A percentile compares a stretch with the other conserved stretches of the same genome.
Conservation (phyloP, 2,888 invertebrate genomes). For the Pharmacophagus antenor region DNA sequence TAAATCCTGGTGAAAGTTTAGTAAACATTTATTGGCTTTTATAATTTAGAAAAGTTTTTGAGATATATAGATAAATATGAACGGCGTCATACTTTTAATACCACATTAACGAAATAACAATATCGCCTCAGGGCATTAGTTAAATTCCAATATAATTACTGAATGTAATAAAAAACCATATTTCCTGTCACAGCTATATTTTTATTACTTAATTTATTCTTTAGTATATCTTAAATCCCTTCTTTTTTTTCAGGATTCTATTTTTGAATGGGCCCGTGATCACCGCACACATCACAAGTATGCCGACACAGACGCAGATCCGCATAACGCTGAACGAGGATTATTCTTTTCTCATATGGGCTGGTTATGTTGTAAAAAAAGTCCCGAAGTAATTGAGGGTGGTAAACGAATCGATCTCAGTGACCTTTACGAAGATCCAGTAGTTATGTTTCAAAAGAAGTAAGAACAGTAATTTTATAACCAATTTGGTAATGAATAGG, state of each 20-base stretch:
- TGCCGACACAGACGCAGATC: slow-evolving; percentile 93
- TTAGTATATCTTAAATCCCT: not conserved
- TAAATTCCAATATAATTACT: no score
- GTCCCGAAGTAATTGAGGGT: slow-evolving; percentile 90
- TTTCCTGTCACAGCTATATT: no score
- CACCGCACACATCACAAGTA: slow-evolving; percentile 94
- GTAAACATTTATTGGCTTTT: slow-evolving; percentile 22
- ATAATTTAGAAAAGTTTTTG: slow-evolving; percentile 4
- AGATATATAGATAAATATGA: not conserved
- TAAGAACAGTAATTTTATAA: slow-evolving; percentile 49
- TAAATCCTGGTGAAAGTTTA: slow-evolving; percentile 23
- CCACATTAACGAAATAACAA: not conserved
- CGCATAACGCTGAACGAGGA: slow-evolving; percentile 92
- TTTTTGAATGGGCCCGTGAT: slow-evolving; percentile 85
- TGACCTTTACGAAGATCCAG: slow-evolving; percentile 90
- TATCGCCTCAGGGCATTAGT: not conserved
- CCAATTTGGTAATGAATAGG: not conserved
- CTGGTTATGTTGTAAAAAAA: slow-evolving; percentile 93
- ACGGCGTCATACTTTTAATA: not conserved
- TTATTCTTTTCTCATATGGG: slow-evolving; percentile 98
- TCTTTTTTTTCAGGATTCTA: slow-evolving; percentile 76
- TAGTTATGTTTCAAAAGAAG: slow-evolving; percentile 93
- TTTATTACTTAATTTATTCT: not conserved
- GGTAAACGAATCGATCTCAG: slow-evolving; percentile 91
- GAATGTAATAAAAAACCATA: no score